Conservation (phyloP, 1,140 invertebrate species). For the Pteromalus puparum region DNA sequence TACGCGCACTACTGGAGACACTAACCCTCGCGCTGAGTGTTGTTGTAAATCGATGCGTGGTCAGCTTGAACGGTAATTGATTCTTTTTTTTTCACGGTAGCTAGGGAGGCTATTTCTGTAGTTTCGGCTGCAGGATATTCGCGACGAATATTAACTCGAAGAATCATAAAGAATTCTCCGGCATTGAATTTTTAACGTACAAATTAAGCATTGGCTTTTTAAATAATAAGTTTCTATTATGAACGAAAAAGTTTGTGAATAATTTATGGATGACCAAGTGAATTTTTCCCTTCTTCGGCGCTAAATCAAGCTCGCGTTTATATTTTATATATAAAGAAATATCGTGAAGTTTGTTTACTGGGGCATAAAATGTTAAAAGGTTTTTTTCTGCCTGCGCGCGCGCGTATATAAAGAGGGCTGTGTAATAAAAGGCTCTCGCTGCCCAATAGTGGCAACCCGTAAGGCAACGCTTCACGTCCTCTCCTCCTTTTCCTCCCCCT, state of each 20-base stretch:
- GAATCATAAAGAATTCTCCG: too few species aligned
- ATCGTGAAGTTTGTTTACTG: background rate
- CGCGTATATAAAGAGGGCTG: background rate
- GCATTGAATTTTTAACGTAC: too few species aligned
- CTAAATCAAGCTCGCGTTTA: background rate
- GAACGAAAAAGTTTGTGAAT: too few species aligned
- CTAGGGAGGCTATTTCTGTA: background rate
- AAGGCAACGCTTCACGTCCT: background rate
- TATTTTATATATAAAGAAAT: background rate
- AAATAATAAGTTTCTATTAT: too few species aligned
- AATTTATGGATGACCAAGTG: background rate
- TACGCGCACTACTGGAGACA: background rate
- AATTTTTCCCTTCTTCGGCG: background rate
- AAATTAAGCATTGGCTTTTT: too few species aligned
- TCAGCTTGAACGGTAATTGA: background rate
- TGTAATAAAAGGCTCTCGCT: background rate
- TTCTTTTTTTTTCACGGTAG: background rate
- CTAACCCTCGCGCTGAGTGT: background rate
- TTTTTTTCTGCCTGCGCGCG: background rate
- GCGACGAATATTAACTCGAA: too few species aligned
- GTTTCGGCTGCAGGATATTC: too few species aligned
- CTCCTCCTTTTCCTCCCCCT: background rate
- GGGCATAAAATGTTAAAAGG: background rate
- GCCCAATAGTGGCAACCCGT: background rate
- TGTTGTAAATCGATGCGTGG: slow-evolving; percentile 22